Evolutionary conservation across 2,113 vertebrate genomes (phyloP).

Genomic region (Oxyruncus cristatus): DNA sequence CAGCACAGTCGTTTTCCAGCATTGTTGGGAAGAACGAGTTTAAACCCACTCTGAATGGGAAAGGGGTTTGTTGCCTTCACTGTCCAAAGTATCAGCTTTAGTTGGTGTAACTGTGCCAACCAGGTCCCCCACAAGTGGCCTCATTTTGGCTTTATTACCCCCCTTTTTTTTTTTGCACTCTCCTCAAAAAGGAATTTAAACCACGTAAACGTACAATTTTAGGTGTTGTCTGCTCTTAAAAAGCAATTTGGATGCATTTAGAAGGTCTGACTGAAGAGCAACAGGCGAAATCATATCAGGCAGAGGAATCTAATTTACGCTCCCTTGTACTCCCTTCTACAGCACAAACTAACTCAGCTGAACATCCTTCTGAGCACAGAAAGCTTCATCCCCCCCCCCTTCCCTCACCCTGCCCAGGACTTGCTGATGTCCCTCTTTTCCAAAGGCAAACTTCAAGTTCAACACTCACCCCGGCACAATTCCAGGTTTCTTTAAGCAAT

Average conservation of each 20-base stretch:
- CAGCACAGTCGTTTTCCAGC: background rate
- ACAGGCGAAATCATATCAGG: background rate
- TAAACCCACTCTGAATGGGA: background rate
- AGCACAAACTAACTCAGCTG: background rate
- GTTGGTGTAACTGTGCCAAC: background rate
- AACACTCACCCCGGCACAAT: background rate
- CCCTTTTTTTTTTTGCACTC: background rate
- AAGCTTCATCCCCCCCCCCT: background rate
- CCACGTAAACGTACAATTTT: background rate
- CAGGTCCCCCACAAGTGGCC: background rate
- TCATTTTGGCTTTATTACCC: background rate
- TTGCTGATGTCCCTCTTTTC: background rate
- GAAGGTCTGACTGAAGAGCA: background rate
- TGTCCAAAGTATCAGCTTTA: background rate
- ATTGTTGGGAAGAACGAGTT: background rate
- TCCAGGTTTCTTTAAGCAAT: background rate
- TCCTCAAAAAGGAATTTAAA: background rate
- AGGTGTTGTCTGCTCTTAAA: background rate
- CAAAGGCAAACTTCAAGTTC: background rate
- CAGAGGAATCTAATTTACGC: background rate
- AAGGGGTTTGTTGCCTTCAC: background rate
- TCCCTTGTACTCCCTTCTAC: background rate
- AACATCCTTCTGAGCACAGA: background rate
- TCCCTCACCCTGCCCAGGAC: background rate
- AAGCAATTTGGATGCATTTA: background rate